Conservation (phyloP, 2,797 vertebrate species). For the Neopelma chrysocephalum region DNA sequence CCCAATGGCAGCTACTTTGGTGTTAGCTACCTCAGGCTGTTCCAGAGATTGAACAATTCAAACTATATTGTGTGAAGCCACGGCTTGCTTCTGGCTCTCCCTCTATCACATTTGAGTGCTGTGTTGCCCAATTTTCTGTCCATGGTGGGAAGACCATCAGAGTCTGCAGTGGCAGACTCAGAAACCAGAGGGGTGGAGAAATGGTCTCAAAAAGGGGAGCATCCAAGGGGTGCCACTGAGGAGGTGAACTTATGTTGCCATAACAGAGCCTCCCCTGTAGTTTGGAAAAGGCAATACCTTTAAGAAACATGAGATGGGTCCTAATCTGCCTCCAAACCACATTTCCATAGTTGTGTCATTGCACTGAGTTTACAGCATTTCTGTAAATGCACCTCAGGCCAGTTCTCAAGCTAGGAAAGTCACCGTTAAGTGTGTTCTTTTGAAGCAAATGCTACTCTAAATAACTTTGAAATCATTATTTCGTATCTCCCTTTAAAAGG, state of each 20-base stretch:
- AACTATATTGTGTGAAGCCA: background rate
- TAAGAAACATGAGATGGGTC: background rate
- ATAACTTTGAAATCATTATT: background rate
- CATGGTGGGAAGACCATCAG: background rate
- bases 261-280: background rate
- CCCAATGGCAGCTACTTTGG: background rate
- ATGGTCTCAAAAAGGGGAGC: rapidly evolving
- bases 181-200: background rate
- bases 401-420: background rate
- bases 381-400: background rate
- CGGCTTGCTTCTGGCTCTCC: background rate
- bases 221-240: background rate
- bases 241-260: rapidly evolving
- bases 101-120: background rate
- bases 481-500: background rate
- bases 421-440: background rate
- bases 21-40: background rate
- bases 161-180: background rate
- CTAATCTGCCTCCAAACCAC: background rate
- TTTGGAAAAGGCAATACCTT: background rate
- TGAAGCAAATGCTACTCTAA: background rate
- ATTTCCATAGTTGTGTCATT: background rate
- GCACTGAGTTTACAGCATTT: background rate
- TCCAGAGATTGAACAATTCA: background rate
- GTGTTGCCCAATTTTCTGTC: background rate